A percentile compares a stretch with the other conserved stretches of the same genome.
Conservation (phyloP, 37 sponge, comb jelly and placozoan genomes). For the Chondrosia reniformis region DNA sequence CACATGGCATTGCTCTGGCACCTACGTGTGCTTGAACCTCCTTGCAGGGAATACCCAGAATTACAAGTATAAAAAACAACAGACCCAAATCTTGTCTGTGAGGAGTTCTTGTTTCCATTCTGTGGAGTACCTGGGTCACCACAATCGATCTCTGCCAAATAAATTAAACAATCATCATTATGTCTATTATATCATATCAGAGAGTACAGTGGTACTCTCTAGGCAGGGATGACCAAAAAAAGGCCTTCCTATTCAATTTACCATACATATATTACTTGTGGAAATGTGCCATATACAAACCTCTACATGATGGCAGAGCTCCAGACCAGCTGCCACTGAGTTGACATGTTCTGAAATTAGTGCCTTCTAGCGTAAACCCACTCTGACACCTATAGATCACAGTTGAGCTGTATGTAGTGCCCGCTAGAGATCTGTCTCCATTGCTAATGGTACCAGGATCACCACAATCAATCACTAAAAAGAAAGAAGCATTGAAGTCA, state of each 20-base stretch:
- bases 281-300: neutral
- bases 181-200: too few relatives aligned
- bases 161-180: too few relatives aligned
- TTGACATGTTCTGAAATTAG: slow-evolving; percentile 33
- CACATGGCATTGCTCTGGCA: slow-evolving; percentile 39
- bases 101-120: slow-evolving; percentile 1
- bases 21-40: neutral
- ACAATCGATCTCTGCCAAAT: slow-evolving; percentile 16
- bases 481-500: neutral
- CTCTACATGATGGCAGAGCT: neutral
- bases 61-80: slow-evolving; percentile 43
- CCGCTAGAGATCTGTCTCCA: slow-evolving; percentile 2
- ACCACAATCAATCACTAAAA: slow-evolving; percentile 7
- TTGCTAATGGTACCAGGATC: slow-evolving; percentile 7
- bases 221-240: too few relatives aligned
- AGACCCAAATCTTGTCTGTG: slow-evolving; percentile 20
- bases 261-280: neutral
- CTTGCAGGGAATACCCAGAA: slow-evolving; percentile 27
- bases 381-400: slow-evolving; percentile 43
- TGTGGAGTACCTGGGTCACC: slow-evolving; percentile 5
- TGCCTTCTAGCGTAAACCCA: slow-evolving; percentile 36
- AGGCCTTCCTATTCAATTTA: neutral
- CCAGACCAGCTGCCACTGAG: slow-evolving; percentile 45
- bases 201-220: too few relatives aligned
- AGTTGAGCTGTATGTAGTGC: slow-evolving; percentile 19